Conservation (phyloP, 2,888 invertebrate species). For the Calameuta pallipes region DNA sequence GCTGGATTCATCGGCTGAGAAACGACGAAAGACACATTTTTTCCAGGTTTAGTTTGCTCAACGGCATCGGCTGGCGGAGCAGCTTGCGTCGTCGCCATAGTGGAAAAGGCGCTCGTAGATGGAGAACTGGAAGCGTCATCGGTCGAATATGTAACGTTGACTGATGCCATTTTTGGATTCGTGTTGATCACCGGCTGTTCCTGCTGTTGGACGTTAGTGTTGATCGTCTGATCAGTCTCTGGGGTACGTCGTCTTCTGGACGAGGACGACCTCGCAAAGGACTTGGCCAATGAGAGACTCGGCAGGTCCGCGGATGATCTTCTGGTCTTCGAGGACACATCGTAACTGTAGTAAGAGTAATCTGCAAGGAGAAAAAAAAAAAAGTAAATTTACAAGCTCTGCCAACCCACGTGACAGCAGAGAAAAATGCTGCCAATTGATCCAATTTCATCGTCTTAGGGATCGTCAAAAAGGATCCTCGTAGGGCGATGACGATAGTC, state of each 20-base stretch:
- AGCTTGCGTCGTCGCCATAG: constrained; percentile 10
- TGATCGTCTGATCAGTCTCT: too few species aligned
- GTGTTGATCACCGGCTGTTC: constrained; percentile 27
- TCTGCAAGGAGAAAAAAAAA: constrained; percentile 31
- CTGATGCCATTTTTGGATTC: constrained; percentile 20
- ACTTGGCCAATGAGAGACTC: background rate
- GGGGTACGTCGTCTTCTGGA: constrained; percentile 30
- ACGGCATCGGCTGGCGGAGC: constrained; percentile 15
- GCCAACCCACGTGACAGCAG: too few species aligned
- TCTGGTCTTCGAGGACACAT: constrained; percentile 14
- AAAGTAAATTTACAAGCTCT: too few species aligned
- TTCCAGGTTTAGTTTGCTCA: constrained; percentile 10
- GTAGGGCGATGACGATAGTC: too few species aligned
- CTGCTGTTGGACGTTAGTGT: background rate
- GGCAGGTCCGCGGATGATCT: constrained; percentile 16
- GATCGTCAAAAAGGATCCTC: too few species aligned
- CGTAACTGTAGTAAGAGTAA: constrained; percentile 35
- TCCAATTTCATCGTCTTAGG: too few species aligned
- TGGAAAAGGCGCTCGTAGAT: constrained; percentile 10
- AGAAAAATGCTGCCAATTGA: too few species aligned
- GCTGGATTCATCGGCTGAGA: constrained; percentile 40
- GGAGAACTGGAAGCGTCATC: background rate
- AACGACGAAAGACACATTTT: constrained; percentile 29
- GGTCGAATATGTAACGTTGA: constrained; percentile 43
- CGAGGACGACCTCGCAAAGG: background rate